Evolutionary conservation across 2,797 vertebrate species (phyloP), one percentile per base, ranked within the genome.

Genomic region (Prunella strophiata): DNA sequence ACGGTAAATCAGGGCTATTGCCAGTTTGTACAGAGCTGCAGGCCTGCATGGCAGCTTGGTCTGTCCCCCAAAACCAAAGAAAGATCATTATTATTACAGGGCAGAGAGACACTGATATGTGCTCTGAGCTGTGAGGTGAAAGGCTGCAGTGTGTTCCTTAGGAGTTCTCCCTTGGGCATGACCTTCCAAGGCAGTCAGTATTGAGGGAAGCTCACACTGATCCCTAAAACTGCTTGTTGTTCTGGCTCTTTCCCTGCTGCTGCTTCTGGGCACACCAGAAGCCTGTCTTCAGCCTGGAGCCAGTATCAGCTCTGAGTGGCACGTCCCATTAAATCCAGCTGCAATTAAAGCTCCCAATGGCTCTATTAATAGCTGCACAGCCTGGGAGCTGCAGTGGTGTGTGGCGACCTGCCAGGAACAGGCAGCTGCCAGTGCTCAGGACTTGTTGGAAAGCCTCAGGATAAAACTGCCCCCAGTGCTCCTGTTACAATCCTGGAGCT

Each of bases 291-390:
- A 89, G 63, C 90, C 72, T 63, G 84, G 16, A 89, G 67, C 67
- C 61, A 47, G 2, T 55, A 50, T 65, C 63, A 50, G 76, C 76
- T 83, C 87, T 22, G 67, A 91, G 90, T 57, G 81, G 80, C 87
- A 77, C 1, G 0, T 95, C 89, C 81, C 88, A 29, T 88, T 89
- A 81, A 95, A 81, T 51, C 62, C 29, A 4, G 47, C 92, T 94
- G 94, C 59, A 95, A 90, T 93, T 67, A 92, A 91, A 93, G 81
- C 91, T 96, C 61, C 68, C 67, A 22, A 4, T 34, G 34, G 66
- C 86, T 93, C 95, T 92, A 88, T 96, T 89, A 96, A 91, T 95
- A 96, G 94, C 73, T 9, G 65, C 54, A 23, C 57, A 77, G 65
- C 57, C 84, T 80, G 51, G 13, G 82, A 87, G 92, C 91, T 85